Base-by-base conservation (phyloP, 2,113 vertebrate species). In the Abramis brama region DNA sequence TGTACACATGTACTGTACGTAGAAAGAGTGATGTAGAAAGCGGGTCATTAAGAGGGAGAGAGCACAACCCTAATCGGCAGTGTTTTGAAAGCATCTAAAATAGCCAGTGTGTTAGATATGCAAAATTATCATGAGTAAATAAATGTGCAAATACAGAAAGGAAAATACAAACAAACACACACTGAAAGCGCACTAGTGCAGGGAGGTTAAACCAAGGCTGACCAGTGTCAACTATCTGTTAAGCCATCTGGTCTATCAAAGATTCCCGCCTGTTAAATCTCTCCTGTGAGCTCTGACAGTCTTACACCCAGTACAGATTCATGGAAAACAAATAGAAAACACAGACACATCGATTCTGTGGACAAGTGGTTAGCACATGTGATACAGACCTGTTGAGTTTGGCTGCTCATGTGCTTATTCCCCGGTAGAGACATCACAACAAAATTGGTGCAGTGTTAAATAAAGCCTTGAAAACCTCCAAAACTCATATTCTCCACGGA, bases 41-140 rank as follows among this genome's bases (percentile, higher is more conserved):
- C 36, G 1, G 59, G 59, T 66, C 59, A 47, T 8, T 30, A 60
- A 10, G 78, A 27, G 59, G 13, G 27, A 27, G 36, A 27, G 23
- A 64, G 36, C 33, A 2, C 33, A 39, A 15, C 59, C 25, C n/a
- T 23, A 50, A 81, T 81, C 39, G 5, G 8, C 39, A 79, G 23
- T 23, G 19, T 79, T 79, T 60, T 59, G n/a, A 39, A 60, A 86
- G 87, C 82, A 62, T 36, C 84, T 21, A 59, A 79, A 78, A 89
- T 82, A 73, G 89, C 60, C 89, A 89, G 88, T 86, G 87, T 88
- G 91, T 90, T 87, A 90, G 91, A 88, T 87, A 90, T 55, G 47
- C 85, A 87, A 84, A 90, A 89, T 81, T 71, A 89, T 36, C 52
- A 68, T 33, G 88, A 64, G 89, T 59, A 27, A 87, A 89, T 90